A percentile compares a stretch with the other conserved stretches of the same genome.
These are phyloP conservation scores for Xestobium rufovillosum DNA, from an alignment of 2,888 invertebrate genomes.

Conservation along the genomic window DNA sequence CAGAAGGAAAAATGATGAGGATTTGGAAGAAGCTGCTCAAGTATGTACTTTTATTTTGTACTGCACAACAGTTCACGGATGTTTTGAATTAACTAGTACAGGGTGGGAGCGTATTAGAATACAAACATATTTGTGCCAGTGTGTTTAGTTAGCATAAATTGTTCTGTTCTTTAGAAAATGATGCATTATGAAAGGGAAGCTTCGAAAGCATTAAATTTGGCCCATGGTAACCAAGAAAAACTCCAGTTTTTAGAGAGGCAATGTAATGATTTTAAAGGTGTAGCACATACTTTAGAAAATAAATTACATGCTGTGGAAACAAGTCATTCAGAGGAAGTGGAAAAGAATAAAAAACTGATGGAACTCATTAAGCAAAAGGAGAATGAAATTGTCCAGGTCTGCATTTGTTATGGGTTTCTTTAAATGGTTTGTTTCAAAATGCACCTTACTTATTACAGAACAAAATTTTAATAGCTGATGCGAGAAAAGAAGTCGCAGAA, in stretches of 20 bases:
- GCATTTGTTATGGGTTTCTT: slow-evolving; percentile 21
- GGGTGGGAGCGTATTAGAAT: neutral
- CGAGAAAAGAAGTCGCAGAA: slow-evolving; percentile 35
- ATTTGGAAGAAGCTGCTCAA: slow-evolving; percentile 33
- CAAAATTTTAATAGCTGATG: slow-evolving; percentile 32
- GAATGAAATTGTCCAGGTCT: slow-evolving; percentile 52
- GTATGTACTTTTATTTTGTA: slow-evolving; percentile 26
- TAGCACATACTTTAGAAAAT: slow-evolving; percentile 37
- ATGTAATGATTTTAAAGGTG: slow-evolving; percentile 44
- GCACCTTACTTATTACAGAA: slow-evolving; percentile 30
- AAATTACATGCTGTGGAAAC: slow-evolving; percentile 31
- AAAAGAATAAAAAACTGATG: slow-evolving; percentile 48
- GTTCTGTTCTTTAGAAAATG: slow-evolving; percentile 42
- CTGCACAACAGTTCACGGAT: too few species aligned
- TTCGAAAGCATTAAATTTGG: slow-evolving; percentile 61
- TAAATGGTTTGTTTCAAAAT: slow-evolving; percentile 5
- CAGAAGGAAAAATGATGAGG: slow-evolving; percentile 25
- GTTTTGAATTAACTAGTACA: too few species aligned
- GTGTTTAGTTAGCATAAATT: neutral
- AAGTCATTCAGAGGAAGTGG: slow-evolving; percentile 27
- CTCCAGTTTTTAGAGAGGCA: slow-evolving; percentile 50
- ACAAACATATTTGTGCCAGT: too few species aligned
- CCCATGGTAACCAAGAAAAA: slow-evolving; percentile 61
- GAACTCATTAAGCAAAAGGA: slow-evolving; percentile 56
- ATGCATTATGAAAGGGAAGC: slow-evolving; percentile 63